phyloP scores from a whole-genome alignment of 2,113 vertebrate species.

The Benitochromis conjunctus region DNA sequence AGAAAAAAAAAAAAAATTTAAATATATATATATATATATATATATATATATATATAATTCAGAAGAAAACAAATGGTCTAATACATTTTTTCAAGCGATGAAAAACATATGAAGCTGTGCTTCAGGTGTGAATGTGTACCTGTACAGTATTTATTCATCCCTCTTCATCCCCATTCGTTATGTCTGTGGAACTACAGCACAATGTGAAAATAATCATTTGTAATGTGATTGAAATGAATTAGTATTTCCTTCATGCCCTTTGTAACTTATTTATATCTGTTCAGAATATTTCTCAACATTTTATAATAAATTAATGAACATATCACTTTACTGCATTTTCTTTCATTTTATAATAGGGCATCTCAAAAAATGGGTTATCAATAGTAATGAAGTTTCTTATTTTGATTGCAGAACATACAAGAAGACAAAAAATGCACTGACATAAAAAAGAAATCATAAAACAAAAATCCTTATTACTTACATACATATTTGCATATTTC shows the following conservation, averaged over 20 bases:
- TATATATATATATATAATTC: too few species aligned
- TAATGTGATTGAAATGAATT: not conserved
- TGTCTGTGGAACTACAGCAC: not conserved
- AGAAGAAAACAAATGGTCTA: not conserved
- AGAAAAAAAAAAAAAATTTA: not conserved
- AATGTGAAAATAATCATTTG: not conserved
- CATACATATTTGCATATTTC: not conserved
- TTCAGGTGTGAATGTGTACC: not conserved
- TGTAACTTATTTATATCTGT: not conserved
- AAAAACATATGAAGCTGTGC: not conserved
- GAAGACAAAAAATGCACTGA: not conserved
- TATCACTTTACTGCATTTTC: not conserved
- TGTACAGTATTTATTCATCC: constrained; percentile 67
- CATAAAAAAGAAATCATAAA: not conserved
- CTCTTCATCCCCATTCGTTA: not conserved
- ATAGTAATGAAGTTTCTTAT: not conserved
- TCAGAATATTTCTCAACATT: not conserved
- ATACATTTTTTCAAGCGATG: not conserved
- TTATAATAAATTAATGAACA: constrained; percentile 22
- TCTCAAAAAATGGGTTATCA: not conserved
- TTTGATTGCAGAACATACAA: not conserved
- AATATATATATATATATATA: not conserved
- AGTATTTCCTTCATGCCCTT: not conserved
- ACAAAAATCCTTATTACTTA: not conserved
- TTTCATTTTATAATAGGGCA: not conserved